Base-by-base conservation (phyloP, 2,888 invertebrate species). In the Drosophila parthenogenetica region DNA sequence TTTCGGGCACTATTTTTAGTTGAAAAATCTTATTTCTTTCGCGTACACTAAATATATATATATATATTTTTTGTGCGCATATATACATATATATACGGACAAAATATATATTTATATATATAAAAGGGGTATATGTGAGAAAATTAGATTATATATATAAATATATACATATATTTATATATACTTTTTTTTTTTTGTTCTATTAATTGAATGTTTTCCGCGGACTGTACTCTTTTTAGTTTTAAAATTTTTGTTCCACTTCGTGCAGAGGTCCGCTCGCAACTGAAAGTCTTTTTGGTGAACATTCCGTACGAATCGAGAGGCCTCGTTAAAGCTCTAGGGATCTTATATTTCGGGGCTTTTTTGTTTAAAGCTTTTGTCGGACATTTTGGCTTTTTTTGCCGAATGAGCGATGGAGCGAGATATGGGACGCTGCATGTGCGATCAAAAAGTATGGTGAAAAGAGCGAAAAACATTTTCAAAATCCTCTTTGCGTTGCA, bases 231-330 rank as follows among this genome's bases (percentile, higher is more conserved):
- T 89, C 84, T 82, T 77, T 80, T 77, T 64, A 73, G 82, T 85
- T 84, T 83, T 69, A 11, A 29, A 53, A 88, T 81, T 89, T 78
- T 91, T 90, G 91, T 92, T 92, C 92, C 92, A 92, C 92, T 91
- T 91, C 90, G 91, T 91, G 91, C 91, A 92, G 91, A 91, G 92
- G 92, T 92, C 92, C 92, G 92, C 92, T 92, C 92, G 92, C 92
- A 92, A 92, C 92, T 92, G 90, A 91, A 90, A 83, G 79, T 83
- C 85, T 89, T 91, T 29, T 88, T 75, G 80, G 80, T 78, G 79
- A 76, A 86, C 76, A 75, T 72, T 74, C 54, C 37, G 37, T 76
- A 57, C 55, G 57, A 65, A 66, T 57, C 62, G 71, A 84, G 73
- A 76, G 85, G 70, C 81, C 85, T 75, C 69, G 78, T 46, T 49